Evolutionary conservation across 1,140 invertebrate species (phyloP), one percentile per base, ranked within the genome.

Genomic region (Uloborus diversus): DNA sequence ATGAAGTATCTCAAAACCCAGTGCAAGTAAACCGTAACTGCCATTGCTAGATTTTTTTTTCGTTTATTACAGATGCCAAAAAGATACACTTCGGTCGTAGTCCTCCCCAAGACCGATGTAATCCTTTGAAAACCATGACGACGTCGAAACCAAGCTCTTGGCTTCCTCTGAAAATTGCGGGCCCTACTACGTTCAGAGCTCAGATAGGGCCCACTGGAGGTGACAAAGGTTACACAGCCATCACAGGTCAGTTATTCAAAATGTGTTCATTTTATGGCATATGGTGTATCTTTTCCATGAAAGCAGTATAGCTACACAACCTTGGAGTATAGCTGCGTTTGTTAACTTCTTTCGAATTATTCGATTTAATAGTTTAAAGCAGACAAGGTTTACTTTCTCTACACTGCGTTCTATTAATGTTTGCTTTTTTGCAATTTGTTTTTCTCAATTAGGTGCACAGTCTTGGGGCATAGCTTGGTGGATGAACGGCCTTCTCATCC

Each of bases 391-490:
- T 47, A 47, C n/a, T n/a, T n/a, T n/a, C n/a, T n/a, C n/a, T n/a
- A n/a, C n/a, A n/a, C n/a, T n/a, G n/a, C n/a, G n/a, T n/a, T n/a
- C n/a, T n/a, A n/a, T n/a, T n/a, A 42, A 42, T 42, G 7, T 42
- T 42, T 4, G 4, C 20, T 4, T n/a, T 56, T 56, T 56, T 17
- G 9, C 20, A 1, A n/a, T 23, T 2, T 1, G 25, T 23, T 56
- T 1, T 70, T 70, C 73, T 57, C 79, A 49, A 1, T n/a, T 23
- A 94, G 94, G 94, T 82, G 93, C 96, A 85, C 94, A 96, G 3
- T 94, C 94, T 33, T 96, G 95, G 94, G 95, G 95, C 37, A 94
- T 97, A 82, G 92, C 94, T 0, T 98, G 95, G 95, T 97, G 95
- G 88, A 96, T 98, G 82, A 98, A 98, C 85, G 96, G 96, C 0